Evolutionary conservation across 2,888 invertebrate species (phyloP).

Genomic region (Gryllus longicercus): DNA sequence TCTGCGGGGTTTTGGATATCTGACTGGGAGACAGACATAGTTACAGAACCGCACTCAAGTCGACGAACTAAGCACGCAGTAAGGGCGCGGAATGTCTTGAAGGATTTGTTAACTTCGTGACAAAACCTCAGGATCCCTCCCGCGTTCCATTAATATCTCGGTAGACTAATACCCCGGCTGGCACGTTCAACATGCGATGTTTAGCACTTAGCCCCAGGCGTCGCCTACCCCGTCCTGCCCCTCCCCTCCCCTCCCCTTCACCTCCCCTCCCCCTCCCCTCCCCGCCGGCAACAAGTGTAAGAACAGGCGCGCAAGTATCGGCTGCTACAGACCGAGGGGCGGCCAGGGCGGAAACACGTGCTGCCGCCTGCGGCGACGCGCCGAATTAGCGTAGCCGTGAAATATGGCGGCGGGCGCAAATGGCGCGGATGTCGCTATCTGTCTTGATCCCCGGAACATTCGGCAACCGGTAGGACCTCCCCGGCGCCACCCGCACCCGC

Average conservation of each 20-base stretch:
- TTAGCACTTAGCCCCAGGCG: too few relatives aligned
- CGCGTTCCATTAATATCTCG: slow-evolving; percentile 1
- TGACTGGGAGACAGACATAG: too few relatives aligned
- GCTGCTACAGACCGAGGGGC: neutral
- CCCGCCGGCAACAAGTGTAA: neutral
- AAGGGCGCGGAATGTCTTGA: neutral
- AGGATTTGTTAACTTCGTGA: neutral
- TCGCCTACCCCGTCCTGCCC: neutral
- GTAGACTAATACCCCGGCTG: neutral
- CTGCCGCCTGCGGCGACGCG: slow-evolving; percentile 8
- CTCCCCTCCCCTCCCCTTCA: neutral
- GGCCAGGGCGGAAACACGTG: neutral
- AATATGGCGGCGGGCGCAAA: slow-evolving; percentile 1
- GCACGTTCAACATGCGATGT: too few relatives aligned
- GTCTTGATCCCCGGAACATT: slow-evolving; percentile 1
- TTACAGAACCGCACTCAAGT: too few relatives aligned
- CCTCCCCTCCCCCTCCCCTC: neutral
- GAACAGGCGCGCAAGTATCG: neutral
- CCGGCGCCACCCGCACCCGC: too few relatives aligned
- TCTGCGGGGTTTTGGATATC: too few relatives aligned
- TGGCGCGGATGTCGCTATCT: neutral
- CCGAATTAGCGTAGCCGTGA: neutral
- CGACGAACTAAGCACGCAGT: too few relatives aligned
- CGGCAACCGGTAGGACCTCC: neutral
- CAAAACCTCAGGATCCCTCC: neutral